Evolutionary conservation across 1,140 invertebrate genomes (phyloP), one percentile per base, ranked within the genome.

Genomic region (Glossosoma conforme): DNA sequence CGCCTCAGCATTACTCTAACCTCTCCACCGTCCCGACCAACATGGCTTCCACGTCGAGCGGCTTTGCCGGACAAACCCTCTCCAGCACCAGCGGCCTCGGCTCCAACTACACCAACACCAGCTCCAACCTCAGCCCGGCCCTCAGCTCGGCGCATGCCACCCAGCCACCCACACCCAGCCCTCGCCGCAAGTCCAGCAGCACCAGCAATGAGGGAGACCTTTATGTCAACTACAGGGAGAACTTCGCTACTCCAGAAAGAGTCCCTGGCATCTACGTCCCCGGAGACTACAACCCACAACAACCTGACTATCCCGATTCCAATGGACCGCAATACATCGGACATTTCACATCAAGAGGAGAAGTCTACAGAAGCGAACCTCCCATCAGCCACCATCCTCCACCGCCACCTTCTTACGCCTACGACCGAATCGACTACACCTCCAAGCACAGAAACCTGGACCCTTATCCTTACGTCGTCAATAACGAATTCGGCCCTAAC

Each of bases 141-240:
- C 52, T 62, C 24, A 59, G 56, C 9, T 65, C 62, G 1, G 43
- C 52, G 13, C 44, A 60, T 42, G 61, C 56, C 24, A 61, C 62
- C 2, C 73, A 79, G 46, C 79, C 78, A 0, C 81, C 82, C n/a
- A 84, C 84, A 11, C 84, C 84, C 0, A 83, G 81, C 22, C 84
- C 84, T 0, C 67, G 84, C 24, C 74, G 83, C 43, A 87, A 85
- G 64, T 80, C 78, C 14, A 84, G 80, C 52, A 81, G 75, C 22
- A 80, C 82, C 13, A 80, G 76, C 44, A 80, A 76, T 47, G 80
- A 80, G 53, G 78, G 79, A 42, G 78, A 80, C 17, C 57, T 73
- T 2, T 78, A 75, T 43, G 58, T 61, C 22, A 56, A 55, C 44
- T 58, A 61, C 43, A 56, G 57, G 24, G 67, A 70, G 40, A 59